A percentile compares a stretch with the other conserved stretches of the same genome.
These are phyloP conservation scores for Teleopsis dalmanni DNA, from an alignment of 1,140 invertebrate genomes.

Conservation along the genomic window DNA sequence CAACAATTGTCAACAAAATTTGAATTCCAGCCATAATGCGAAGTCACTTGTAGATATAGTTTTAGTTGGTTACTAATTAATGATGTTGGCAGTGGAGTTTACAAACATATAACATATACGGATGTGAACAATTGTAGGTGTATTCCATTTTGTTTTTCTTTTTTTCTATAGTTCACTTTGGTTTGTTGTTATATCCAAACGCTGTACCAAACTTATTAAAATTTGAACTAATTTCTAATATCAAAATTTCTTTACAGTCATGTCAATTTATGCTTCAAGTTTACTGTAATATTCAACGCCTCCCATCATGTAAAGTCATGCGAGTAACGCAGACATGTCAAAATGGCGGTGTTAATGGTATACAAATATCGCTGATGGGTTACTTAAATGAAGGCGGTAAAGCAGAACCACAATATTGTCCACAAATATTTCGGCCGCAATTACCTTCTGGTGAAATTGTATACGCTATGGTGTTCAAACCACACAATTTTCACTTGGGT, in stretches of 20 bases:
- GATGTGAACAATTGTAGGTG: too few species aligned
- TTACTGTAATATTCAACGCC: conserved; percentile 78
- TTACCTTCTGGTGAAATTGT: conserved; percentile 66
- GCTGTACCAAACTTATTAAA: too few species aligned
- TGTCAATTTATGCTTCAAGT: conserved; percentile 80
- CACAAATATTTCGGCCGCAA: conserved; percentile 66
- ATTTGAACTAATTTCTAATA: too few species aligned
- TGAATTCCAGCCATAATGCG: too few species aligned
- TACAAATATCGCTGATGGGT: conserved; percentile 59
- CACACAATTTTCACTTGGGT: conserved; percentile 66
- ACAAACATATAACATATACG: too few species aligned
- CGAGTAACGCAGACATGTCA: conserved; percentile 53
- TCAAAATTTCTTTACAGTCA: conserved; percentile 48
- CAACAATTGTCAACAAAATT: too few species aligned
- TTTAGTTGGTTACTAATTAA: too few species aligned
- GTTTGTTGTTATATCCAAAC: too few species aligned
- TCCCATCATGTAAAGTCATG: conserved; percentile 75
- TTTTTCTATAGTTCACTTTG: background rate
- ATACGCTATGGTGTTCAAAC: conserved; percentile 90
- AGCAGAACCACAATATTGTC: conserved; percentile 55
- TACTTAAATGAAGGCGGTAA: conserved; percentile 59
- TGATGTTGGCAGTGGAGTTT: too few species aligned
- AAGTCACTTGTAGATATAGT: too few species aligned
- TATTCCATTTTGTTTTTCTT: background rate
- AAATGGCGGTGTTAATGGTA: conserved; percentile 51